Conservation (phyloP, 1,140 invertebrate species). For the Apis laboriosa region DNA sequence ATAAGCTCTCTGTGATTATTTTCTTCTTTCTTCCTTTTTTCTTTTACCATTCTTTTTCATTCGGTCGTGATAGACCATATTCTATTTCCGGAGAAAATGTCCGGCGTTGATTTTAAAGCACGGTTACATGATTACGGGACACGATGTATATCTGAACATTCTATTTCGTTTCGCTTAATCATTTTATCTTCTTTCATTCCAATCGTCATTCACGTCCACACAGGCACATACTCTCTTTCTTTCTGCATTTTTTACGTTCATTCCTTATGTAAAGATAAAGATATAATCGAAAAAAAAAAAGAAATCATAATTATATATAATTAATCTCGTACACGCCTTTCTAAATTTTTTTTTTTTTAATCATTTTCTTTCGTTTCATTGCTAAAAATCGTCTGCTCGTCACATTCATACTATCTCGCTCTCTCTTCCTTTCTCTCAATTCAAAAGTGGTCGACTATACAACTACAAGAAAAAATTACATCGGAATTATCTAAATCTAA, state of each 20-base stretch:
- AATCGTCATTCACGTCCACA: neutral
- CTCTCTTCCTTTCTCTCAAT: neutral
- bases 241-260: no score
- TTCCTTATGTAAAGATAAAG: constrained; percentile 29
- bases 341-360: neutral
- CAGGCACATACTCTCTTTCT: neutral
- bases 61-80: neutral
- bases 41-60: neutral
- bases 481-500: constrained; percentile 51
- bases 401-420: constrained; percentile 5
- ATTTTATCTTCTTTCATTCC: neutral
- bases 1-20: constrained; percentile 46
- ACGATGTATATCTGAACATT: constrained; percentile 37
- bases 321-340: neutral
- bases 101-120: constrained; percentile 39
- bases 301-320: constrained; percentile 6
- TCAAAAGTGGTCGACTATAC: constrained; percentile 44
- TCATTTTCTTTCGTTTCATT: neutral
- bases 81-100: constrained; percentile 27
- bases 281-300: constrained; percentile 41
- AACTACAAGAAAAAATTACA: constrained; percentile 64
- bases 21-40: neutral
- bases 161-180: neutral
- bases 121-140: constrained; percentile 59
- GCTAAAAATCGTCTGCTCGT: neutral